Base-by-base conservation (phyloP, 2,888 invertebrate species). In the Busseola fusca region DNA sequence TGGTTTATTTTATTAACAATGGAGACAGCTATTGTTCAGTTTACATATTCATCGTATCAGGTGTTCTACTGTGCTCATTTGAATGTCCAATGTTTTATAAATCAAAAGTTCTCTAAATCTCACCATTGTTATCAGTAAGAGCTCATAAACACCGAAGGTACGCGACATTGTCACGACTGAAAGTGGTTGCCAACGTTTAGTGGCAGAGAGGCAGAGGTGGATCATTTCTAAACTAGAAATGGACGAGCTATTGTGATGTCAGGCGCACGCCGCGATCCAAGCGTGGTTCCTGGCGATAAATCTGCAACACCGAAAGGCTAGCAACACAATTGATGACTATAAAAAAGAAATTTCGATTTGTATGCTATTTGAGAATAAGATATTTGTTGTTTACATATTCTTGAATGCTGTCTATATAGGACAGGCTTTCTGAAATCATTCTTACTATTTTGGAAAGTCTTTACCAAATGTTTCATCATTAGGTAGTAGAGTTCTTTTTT, bases 191-290 rank as follows among this genome's bases (percentile, higher is more conserved):
- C 78, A 80, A 71, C 81, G 78, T 80, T 81, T 81, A 82, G 73
- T 74, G 74, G 69, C 69, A 82, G 72, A 81, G 71, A 72, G 71
- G 71, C 65, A 82, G 75, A 83, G 78, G 86, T 85, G 85, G 87
- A 88, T 87, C 88, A 88, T 87, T 88, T 87, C 87, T 86, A 83
- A 85, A 84, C 80, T 83, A 84, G 89, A 86, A 91, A 91, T 89
- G 87, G 89, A 92, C 90, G 90, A 88, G 85, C 91, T 86, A 93
- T 94, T 94, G 94, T 93, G 87, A 87, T 91, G 93, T 92, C 92
- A 90, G 78, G 85, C 84, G 87, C 84, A 83, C 84, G 84, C 82
- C 76, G 78, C 81, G 85, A 84, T 76, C 74, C 82, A 76, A 80
- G 85, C 86, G 83, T 84, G 76, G 82, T 87, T 87, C 86, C 87